These are phyloP conservation scores for Chrysolina oricalcia DNA, from an alignment of 2,888 invertebrate genomes.

Conservation along the genomic window DNA sequence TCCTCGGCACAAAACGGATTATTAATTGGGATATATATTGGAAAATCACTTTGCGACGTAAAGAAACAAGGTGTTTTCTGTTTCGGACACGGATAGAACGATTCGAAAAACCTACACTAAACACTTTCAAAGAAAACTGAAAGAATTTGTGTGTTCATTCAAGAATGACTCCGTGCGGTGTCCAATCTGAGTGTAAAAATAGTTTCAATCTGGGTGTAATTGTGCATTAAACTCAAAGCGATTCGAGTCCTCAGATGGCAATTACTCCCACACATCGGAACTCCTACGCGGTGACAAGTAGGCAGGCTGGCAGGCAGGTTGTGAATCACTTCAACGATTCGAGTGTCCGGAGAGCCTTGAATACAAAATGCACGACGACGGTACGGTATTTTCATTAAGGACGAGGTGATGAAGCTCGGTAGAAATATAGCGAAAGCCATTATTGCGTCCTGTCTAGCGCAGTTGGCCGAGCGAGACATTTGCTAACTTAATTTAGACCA, in stretches of 20 bases:
- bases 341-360: conserved; percentile 58
- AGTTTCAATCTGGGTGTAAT: neutral
- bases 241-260: neutral
- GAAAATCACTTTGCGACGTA: too few species aligned
- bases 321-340: conserved; percentile 40
- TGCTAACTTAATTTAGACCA: conserved; percentile 20
- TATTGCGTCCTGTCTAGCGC: conserved; percentile 24
- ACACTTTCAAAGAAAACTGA: too few species aligned
- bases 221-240: neutral
- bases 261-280: conserved; percentile 12
- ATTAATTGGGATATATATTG: too few species aligned
- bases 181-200: too few species aligned
- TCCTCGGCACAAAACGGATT: too few species aligned
- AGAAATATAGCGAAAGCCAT: conserved; percentile 53
- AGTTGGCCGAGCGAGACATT: conserved; percentile 16
- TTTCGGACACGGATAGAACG: too few species aligned
- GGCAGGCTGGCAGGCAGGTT: conserved; percentile 26
- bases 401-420: conserved; percentile 68
- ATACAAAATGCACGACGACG: conserved; percentile 57
- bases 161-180: too few species aligned
- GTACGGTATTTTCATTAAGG: conserved; percentile 70
- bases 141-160: too few species aligned
- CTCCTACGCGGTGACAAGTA: conserved; percentile 34
- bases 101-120: too few species aligned
- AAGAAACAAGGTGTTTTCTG: too few species aligned